Base-by-base conservation (phyloP, 2,797 vertebrate genomes). In the Scleropages formosus region DNA sequence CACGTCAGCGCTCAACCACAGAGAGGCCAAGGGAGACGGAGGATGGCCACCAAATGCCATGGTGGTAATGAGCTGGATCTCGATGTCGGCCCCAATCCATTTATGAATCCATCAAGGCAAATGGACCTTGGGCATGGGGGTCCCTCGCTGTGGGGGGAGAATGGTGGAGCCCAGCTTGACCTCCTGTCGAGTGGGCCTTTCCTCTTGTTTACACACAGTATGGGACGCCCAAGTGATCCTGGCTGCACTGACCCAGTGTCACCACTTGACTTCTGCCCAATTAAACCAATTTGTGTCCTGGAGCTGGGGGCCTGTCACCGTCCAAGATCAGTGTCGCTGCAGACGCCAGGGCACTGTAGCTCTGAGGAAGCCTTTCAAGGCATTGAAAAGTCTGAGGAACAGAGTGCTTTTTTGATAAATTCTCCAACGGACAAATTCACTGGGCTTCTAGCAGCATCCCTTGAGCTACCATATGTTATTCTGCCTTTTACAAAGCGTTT, bases 31-130 rank as follows among this genome's bases (percentile, higher is more conserved):
- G 56, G 58, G 15, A 46, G 70, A 10, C 31, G 18, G 53, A 60
- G 70, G 56, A 72, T 59, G 58, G 56, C 70, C 26, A n/a, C 8
- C 27, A 20, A 61, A 72, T 72, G 70, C 70, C 70, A 60, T 44
- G 53, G 27, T 46, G 56, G 10, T 72, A 72, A 72, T 72, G 70
- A 72, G 58, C 56, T 72, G 70, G 39, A 61, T 60, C 70, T 60
- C 7, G 18, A 53, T 72, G 70, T 72, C 70, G 60, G 44, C 70
- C 70, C 60, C 53, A 60, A 60, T 72, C 16, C 53, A 60, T 72
- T 72, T 71, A 58, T 49, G 51, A 71, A 71, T 71, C 68, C 68
- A 71, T 71, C 70, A 72, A 22, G 27, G 70, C 31, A 60, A 60
- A 72, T 72, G 70, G 70, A 72, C 53, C 27, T 70, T 61, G 53